Evolutionary conservation across 1,140 invertebrate species (phyloP), one percentile per base, ranked within the genome.

Genomic region (Prorops nasuta): DNA sequence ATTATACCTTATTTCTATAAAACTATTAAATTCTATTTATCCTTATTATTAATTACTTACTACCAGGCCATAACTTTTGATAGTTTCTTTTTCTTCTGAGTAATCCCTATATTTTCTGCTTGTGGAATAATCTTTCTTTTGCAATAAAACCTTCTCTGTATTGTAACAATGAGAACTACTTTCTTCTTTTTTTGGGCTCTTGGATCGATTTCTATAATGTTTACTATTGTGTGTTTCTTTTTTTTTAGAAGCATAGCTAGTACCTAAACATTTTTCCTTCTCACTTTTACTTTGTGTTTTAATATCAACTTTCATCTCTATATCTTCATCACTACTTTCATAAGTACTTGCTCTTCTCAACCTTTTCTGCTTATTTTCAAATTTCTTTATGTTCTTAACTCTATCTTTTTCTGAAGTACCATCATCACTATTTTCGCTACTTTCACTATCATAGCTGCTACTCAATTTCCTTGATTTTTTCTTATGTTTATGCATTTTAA

Each of bases 31-130:
- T n/a, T n/a, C n/a, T n/a, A n/a, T n/a, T n/a, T n/a, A n/a, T n/a
- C n/a, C n/a, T n/a, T n/a, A 51, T 48, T 16, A 20, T 49, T 47
- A 48, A 46, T 28, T 28, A 46, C 32, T 16, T 49, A 62, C 63
- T 34, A 79, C 72, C 37, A 79, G 64, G 12, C 79, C 79, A 65
- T 69, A 80, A 58, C 67, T 64, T 44, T 56, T 63, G 42, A 49
- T 24, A 16, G 21, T 24, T n/a, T 4, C 3, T 57, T 42, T 51
- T 50, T 46, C 48, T 0, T 45, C 12, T 16, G 18, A 36, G 15
- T 37, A 2, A 36, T 64, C 54, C 17, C 35, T 51, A 47, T 58
- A 44, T 14, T 22, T 40, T 17, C 7, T 35, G 43, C 49, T 21
- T 40, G 24, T 6, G 10, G 24, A 4, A 28, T 28, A 28, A 28